These are phyloP conservation scores for Helicolenus hilgendorfi DNA, from an alignment of 2,797 vertebrate genomes.

Conservation along the genomic window DNA sequence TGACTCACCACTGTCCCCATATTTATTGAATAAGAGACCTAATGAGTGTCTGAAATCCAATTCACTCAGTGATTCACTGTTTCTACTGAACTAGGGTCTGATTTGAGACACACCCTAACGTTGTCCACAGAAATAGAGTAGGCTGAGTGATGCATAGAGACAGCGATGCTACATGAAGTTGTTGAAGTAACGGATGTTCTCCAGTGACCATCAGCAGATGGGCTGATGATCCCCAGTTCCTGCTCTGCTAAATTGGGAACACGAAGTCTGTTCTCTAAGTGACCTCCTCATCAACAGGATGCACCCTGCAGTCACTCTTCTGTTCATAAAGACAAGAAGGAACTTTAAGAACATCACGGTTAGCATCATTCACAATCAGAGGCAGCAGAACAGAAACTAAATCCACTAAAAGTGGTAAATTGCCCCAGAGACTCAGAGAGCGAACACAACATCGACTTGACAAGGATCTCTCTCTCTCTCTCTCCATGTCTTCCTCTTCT, in stretches of 20 bases:
- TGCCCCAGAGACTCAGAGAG: conserved; percentile 61
- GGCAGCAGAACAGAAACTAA: conserved; percentile 65
- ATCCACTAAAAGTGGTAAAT: conserved; percentile 71
- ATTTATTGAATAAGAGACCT: conserved; percentile 38
- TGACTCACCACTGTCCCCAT: conserved; percentile 16
- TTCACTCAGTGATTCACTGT: conserved; percentile 23
- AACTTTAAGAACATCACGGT: conserved; percentile 64
- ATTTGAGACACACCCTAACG: conserved; percentile 9
- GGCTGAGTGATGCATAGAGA: neutral
- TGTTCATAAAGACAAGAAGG: conserved; percentile 55
- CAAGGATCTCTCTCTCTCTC: conserved; percentile 56
- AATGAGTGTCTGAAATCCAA: conserved; percentile 33
- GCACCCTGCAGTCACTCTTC: conserved; percentile 79
- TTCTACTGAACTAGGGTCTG: neutral
- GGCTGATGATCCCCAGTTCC: conserved; percentile 65
- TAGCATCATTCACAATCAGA: conserved; percentile 58
- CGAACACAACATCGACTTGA: conserved; percentile 68
- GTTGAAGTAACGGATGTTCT: conserved; percentile 57
- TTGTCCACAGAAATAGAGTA: neutral
- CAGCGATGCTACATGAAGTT: conserved; percentile 32
- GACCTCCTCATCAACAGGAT: conserved; percentile 83
- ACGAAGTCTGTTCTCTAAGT: conserved; percentile 71
- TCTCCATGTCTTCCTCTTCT: conserved; percentile 7
- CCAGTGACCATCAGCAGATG: conserved; percentile 71
- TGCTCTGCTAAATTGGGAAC: conserved; percentile 78